Evolutionary conservation across 2,797 vertebrate genomes (phyloP), one percentile per base, ranked within the genome.

Genomic region (Pseudochromis fuscus): DNA sequence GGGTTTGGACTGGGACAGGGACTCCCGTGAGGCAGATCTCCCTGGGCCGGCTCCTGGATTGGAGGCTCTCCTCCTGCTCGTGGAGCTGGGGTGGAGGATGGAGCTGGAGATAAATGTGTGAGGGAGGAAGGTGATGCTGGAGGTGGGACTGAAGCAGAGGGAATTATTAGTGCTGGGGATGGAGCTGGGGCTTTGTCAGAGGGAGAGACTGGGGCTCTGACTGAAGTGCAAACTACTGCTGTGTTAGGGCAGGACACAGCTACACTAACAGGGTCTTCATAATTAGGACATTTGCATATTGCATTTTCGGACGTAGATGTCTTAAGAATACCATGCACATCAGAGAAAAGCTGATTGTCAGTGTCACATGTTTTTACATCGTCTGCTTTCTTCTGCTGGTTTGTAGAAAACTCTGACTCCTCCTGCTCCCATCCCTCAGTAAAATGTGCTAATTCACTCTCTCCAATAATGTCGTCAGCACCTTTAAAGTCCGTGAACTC

Each of bases 401-500:
- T 75, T 40, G 72, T 19, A 44, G 67, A 65, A 8, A 69, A 16
- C n/a, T 72, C 66, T 40, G 67, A 60, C 35, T 50, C 70, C 31
- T 67, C 67, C 31, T 65, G 77, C 73, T 80, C 79, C 1, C 80
- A 90, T 18, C 50, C 74, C 12, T 86, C 90, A 0, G 89, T 87
- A 7, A 94, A 91, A 31, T 89, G 90, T 35, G 94, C 89, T 35
- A 96, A 92, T 64, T 95, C 95, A 42, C 88, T 92, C 5, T 93
- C 95, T 67, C 15, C 79, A 7, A 81, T n/a, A 23, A 69, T 84
- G 12, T 97, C 96, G 4, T 96, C 96, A 0, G 93, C 97, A 0
- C 97, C 95, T 95, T 98, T 97, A 83, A 99, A 99, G 87, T 99
- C 97, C 0, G 96, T 98, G 79, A 98, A 99, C 82, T 95, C 95